Base-by-base conservation (phyloP, 2,113 vertebrate species). In the Calyptommatus sinebrachiatus region DNA sequence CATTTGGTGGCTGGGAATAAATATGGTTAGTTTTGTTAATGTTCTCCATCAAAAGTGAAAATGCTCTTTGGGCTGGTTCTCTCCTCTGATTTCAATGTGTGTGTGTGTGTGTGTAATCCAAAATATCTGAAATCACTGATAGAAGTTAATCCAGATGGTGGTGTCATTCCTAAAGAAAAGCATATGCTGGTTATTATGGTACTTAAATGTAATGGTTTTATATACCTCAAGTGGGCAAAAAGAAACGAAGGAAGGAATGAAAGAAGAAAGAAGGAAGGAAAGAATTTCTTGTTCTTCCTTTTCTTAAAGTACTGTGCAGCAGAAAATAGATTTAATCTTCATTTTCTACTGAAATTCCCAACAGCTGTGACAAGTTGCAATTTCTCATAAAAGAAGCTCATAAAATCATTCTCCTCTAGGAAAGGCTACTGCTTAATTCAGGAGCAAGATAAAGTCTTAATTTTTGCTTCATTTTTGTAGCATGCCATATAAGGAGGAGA, bases 151-250 rank as follows among this genome's bases (percentile, higher is more conserved):
- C 94, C 95, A 96, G 94, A 96, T 96, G 95, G 94, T 81, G 85
- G 91, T 93, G 91, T 94, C 93, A 89, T 94, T 95, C 94, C 92
- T 95, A 94, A 93, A 93, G 94, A 95, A 95, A 92, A 95, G 91
- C 95, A 96, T 96, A 96, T 96, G 95, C 90, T 95, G 93, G 92
- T 91, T 93, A 95, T 96, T 95, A 95, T 94, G 92, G 94, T 94
- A 90, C 93, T 95, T 95, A 94, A 94, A 94, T 94, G 91, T 94
- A 95, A 95, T 94, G 93, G 93, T 94, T 95, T 95, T 94, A 94
- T 93, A 91, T 94, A 93, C 91, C 94, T 95, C 94, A 86, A 92
- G 92, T 92, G 94, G 90, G 91, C 83, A 91, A 91, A 94, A 92
- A 89, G 92, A 90, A 81, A 11, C 18, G 22, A 48, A 28, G 9